Conservation (phyloP, 2,797 vertebrate genomes). For the Lagorchestes hirsutus region DNA sequence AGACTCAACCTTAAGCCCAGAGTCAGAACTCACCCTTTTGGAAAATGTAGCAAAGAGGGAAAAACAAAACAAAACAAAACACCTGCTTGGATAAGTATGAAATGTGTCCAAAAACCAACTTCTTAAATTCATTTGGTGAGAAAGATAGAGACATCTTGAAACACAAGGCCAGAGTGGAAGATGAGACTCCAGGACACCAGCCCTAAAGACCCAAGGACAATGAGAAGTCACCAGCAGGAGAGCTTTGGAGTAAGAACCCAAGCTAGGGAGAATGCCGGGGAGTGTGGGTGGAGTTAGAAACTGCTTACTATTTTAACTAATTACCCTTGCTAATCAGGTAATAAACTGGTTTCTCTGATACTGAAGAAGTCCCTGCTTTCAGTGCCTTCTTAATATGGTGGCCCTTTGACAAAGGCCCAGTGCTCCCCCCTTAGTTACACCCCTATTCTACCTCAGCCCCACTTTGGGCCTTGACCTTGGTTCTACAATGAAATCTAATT, state of each 20-base stretch:
- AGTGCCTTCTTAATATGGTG: not conserved
- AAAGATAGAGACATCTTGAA: not conserved
- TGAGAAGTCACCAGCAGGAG: not conserved
- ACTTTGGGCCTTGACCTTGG: not conserved
- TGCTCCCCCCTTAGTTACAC: not conserved
- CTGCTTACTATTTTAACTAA: not conserved
- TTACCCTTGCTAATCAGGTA: not conserved
- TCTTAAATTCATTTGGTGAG: not conserved
- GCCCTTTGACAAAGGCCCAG: not conserved
- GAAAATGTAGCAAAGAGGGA: too few relatives aligned
- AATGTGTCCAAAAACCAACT: not conserved
- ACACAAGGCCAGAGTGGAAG: not conserved
- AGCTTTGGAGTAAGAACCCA: not conserved
- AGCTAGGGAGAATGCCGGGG: not conserved
- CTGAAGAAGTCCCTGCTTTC: slow-evolving; percentile 21
- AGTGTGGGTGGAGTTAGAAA: not conserved
- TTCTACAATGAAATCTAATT: not conserved
- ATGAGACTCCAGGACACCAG: not conserved
- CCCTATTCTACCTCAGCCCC: not conserved
- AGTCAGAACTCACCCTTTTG: not conserved
- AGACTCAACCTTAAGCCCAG: not conserved
- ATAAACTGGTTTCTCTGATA: not conserved
- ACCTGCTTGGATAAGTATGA: not conserved
- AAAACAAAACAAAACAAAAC: too few relatives aligned
- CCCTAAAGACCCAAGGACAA: not conserved